phyloP scores from a whole-genome alignment of 2,113 vertebrate species.

The Hylia prasina region DNA sequence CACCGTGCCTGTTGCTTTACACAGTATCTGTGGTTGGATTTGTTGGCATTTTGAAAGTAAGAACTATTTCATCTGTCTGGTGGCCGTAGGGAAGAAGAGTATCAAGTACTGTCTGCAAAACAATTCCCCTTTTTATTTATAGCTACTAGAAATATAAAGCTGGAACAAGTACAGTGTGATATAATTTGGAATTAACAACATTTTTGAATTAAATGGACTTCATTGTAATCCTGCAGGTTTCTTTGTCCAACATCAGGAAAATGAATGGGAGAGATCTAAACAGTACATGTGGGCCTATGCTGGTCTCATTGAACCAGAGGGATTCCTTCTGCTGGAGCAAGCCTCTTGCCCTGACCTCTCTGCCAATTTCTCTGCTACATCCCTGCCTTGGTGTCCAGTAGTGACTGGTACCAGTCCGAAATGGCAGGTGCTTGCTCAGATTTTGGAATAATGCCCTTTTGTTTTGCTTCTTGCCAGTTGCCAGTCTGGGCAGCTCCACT shows the following conservation, averaged over 20 bases:
- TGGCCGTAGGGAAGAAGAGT: background rate
- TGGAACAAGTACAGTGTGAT: background rate
- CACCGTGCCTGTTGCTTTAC: background rate
- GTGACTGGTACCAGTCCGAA: background rate
- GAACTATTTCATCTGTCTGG: background rate
- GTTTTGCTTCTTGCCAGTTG: accelerated
- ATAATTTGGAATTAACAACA: background rate
- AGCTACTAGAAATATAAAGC: background rate
- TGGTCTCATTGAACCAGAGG: background rate
- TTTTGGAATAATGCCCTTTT: background rate
- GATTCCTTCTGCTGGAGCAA: background rate
- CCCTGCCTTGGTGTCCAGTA: background rate
- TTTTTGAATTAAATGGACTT: background rate
- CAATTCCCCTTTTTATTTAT: background rate
- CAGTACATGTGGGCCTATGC: background rate
- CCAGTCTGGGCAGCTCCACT: background rate
- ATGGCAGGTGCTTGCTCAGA: background rate
- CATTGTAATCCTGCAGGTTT: background rate
- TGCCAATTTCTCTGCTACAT: background rate
- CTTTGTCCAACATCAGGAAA: background rate
- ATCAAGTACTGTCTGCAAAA: background rate
- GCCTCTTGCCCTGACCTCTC: background rate
- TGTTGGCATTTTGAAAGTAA: background rate
- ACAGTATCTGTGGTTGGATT: background rate
- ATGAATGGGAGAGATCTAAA: background rate